A percentile compares a stretch with the other conserved stretches of the same genome.
Evolutionary conservation across 1,140 invertebrate genomes (phyloP).

Genomic region (Diachasma alloeum): DNA sequence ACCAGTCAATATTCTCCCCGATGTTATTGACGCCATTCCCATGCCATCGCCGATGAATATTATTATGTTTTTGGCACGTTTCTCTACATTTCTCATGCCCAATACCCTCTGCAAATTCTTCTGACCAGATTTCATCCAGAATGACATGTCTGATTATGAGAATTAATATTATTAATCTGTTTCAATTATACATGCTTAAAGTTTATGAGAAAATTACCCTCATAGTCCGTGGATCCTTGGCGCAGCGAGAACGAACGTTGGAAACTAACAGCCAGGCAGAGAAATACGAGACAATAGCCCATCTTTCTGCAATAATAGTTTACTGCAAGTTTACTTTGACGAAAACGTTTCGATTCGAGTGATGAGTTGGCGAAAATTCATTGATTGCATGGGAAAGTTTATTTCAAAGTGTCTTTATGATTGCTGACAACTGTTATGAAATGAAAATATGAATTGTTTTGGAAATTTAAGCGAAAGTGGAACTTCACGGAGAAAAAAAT

Average conservation of each 20-base stretch:
- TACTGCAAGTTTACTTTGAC: background rate
- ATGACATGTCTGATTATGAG: conserved; percentile 50
- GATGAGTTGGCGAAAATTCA: too few species aligned
- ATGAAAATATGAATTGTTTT: too few species aligned
- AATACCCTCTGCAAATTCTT: conserved; percentile 54
- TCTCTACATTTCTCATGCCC: conserved; percentile 57
- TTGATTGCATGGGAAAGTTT: too few species aligned
- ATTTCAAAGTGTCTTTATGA: too few species aligned
- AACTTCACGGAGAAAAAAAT: background rate
- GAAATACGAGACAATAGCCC: conserved; percentile 19
- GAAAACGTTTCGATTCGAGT: background rate
- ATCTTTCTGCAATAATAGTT: conserved; percentile 26
- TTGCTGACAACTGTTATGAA: too few species aligned
- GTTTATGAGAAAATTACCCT: conserved; percentile 36
- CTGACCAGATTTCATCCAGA: conserved; percentile 58
- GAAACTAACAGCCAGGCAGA: conserved; percentile 24
- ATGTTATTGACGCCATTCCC: conserved; percentile 74
- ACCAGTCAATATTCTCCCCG: conserved; percentile 70
- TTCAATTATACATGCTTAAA: background rate
- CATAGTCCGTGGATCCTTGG: conserved; percentile 35
- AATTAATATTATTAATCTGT: conserved; percentile 9
- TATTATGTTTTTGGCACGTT: conserved; percentile 74
- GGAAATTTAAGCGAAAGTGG: too few species aligned
- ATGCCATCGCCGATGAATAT: conserved; percentile 80
- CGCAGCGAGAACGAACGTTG: conserved; percentile 8